Evolutionary conservation across 2,797 vertebrate species (phyloP).

Genomic region (Tapera naevia): DNA sequence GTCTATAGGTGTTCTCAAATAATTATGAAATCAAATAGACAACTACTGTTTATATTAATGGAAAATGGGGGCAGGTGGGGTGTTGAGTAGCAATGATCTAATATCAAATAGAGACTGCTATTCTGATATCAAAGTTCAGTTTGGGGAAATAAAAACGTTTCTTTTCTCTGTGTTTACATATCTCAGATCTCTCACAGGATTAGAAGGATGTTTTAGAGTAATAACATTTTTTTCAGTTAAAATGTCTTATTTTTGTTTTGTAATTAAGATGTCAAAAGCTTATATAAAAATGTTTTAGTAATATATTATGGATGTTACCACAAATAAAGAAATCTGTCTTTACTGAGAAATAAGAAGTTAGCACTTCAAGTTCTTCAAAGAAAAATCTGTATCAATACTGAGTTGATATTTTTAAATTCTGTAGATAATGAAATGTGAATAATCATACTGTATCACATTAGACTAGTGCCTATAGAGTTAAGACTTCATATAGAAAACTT

Average conservation of each 20-base stretch:
- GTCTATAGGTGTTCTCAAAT: not conserved
- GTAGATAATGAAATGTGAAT: not conserved
- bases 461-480: not conserved
- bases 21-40: not conserved
- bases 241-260: not conserved
- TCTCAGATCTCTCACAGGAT: not conserved
- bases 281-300: not conserved
- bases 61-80: not conserved
- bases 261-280: not conserved
- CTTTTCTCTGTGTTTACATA: not conserved
- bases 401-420: not conserved
- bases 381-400: not conserved
- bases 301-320: not conserved
- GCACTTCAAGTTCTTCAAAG: not conserved
- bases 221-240: not conserved
- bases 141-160: not conserved
- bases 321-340: not conserved
- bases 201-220: not conserved
- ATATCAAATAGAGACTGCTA: not conserved
- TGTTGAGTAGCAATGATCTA: not conserved
- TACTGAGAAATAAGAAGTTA: not conserved
- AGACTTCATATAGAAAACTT: not conserved
- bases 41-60: not conserved
- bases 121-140: not conserved
- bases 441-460: not conserved